Evolutionary conservation across 2,113 vertebrate genomes (phyloP), one percentile per base, ranked within the genome.

Genomic region (Pteruthius melanotis): DNA sequence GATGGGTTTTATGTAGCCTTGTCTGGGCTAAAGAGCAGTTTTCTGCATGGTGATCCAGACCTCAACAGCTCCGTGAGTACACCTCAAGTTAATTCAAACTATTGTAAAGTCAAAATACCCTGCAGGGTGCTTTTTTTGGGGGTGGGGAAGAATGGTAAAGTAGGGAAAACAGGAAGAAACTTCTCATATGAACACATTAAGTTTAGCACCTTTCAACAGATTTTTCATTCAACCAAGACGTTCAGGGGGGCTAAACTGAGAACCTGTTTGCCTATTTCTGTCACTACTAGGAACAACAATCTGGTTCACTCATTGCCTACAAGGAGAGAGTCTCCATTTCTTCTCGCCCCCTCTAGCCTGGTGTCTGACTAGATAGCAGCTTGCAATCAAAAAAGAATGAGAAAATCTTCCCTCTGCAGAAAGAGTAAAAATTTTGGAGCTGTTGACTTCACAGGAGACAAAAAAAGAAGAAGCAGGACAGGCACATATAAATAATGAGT

Each of bases 211-310:
- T 86, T 79, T 80, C 37, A 68, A 90, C 68, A 77, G 53, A 24
- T 65, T 82, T 90, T 88, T 83, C 18, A 7, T 61, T 78, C 5
- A 30, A 74, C 17, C 60, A 77, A 83, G 89, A 88, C 7, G n/a
- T 52, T 56, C 44, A 44, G 28, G n/a, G 65, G 57, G 63, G 45
- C 45, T 75, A 74, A 88, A 74, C 39, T 49, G 76, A 63, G 64
- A 88, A 74, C 35, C n/a, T 40, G 37, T 27, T 56, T 78, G 49
- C 50, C 44, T 74, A 47, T 74, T 95, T 94, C 63, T 86, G 87
- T 85, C 82, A 68, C 60, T 59, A 49, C 49, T 42, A 95, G 57
- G 76, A 92, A 69, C 72, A 90, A 68, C 88, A 83, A 57, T 65
- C 82, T 86, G 85, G 15, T 70, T 60, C 37, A 77, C 26, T 64